phyloP scores from a whole-genome alignment of 2,113 vertebrate species.

The Phaethornis superciliosus region DNA sequence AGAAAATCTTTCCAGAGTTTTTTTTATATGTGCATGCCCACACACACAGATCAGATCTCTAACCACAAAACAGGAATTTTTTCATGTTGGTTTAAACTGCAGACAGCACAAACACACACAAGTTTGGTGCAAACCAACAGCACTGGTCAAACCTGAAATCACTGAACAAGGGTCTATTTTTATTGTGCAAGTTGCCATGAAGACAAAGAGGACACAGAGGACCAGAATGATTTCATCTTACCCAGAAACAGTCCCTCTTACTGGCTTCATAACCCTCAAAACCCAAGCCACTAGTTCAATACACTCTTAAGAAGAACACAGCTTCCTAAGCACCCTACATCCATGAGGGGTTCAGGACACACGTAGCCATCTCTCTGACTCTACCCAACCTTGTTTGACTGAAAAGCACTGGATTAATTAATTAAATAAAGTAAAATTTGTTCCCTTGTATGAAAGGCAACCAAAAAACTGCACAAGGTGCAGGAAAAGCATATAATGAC shows the following conservation, averaged over 20 bases:
- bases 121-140: neutral
- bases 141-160: neutral
- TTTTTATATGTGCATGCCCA: neutral
- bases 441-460: neutral
- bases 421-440: neutral
- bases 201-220: neutral
- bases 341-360: neutral
- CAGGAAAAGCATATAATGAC: neutral
- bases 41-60: neutral
- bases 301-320: neutral
- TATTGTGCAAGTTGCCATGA: rapidly evolving
- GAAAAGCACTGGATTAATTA: neutral
- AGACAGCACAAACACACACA: neutral
- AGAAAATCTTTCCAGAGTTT: neutral
- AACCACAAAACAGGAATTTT: neutral
- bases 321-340: neutral
- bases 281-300: neutral
- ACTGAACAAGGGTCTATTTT: neutral
- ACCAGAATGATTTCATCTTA: neutral
- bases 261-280: neutral
- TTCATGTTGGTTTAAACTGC: neutral
- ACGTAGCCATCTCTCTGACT: rapidly evolving
- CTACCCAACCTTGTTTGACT: neutral
- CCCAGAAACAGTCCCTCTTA: neutral
- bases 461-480: neutral